Percentiles rank a stretch among this genome's conserved stretches.
Conservation (phyloP, 2,888 invertebrate species). For the Dioctria linearis region DNA sequence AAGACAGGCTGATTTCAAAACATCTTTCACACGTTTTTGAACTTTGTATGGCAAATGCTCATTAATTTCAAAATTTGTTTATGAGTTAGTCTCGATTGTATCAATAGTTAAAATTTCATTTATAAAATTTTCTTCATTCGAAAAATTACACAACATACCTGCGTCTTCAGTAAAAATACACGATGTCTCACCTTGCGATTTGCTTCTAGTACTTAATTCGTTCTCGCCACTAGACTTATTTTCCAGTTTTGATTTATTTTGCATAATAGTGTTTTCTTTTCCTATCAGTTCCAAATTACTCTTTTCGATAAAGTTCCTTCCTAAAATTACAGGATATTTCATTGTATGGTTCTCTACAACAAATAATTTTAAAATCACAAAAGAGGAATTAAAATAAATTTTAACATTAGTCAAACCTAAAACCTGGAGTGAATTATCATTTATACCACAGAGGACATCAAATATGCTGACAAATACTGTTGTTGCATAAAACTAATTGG, state of each 20-base stretch:
- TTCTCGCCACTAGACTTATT: neutral
- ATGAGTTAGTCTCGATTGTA: neutral
- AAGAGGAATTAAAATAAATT: neutral
- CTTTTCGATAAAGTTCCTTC: neutral
- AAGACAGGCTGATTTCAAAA: neutral
- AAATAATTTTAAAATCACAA: neutral
- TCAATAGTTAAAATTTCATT: neutral
- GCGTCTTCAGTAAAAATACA: no score
- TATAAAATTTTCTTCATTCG: neutral
- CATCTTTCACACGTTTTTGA: no score
- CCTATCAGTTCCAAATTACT: neutral
- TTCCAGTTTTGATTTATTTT: no score
- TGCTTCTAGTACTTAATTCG: neutral
- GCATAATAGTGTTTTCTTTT: neutral
- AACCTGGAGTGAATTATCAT: neutral
- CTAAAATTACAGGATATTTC: constrained; percentile 16
- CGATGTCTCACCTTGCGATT: neutral
- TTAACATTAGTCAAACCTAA: neutral
- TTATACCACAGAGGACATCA: neutral
- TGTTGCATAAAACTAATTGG: constrained; percentile 10
- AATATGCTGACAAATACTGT: neutral
- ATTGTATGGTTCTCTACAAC: neutral
- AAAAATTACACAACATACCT: neutral
- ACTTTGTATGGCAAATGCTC: neutral
- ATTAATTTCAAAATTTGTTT: neutral